Evolutionary conservation across 2,113 vertebrate species (phyloP).

Genomic region (Genyomyrus donnyi): DNA sequence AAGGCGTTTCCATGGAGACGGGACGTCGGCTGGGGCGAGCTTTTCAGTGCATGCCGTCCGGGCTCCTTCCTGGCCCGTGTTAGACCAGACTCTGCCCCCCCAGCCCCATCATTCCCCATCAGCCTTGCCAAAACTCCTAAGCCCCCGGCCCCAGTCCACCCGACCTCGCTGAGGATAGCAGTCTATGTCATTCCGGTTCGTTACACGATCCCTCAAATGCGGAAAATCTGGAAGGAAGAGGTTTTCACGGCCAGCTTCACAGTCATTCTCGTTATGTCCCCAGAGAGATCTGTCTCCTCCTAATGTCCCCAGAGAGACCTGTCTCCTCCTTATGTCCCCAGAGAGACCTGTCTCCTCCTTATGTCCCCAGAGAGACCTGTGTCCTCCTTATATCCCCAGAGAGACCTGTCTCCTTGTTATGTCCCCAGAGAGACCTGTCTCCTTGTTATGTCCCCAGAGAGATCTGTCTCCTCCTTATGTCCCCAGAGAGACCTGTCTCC

Average conservation of each 20-base stretch:
- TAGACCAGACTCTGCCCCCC: background rate
- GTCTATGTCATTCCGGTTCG: background rate
- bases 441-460: no score
- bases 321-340: no score
- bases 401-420: no score
- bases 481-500: background rate
- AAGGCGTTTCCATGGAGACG: constrained; percentile 32
- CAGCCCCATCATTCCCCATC: background rate
- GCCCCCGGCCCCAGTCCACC: background rate
- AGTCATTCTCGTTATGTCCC: background rate
- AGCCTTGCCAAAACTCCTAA: background rate
- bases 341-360: no score
- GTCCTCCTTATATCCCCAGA: no score
- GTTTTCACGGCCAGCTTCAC: background rate
- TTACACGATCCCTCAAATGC: background rate
- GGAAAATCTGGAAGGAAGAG: background rate
- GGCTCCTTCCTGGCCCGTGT: background rate
- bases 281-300: no score
- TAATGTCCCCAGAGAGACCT: no score
- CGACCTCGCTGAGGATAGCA: background rate
- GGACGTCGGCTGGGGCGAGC: background rate
- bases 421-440: no score
- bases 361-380: no score
- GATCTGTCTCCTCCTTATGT: background rate
- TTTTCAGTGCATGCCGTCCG: background rate